Evolutionary conservation across 2,113 vertebrate genomes (phyloP), one percentile per base, ranked within the genome.

Genomic region (Eidolon helvum): DNA sequence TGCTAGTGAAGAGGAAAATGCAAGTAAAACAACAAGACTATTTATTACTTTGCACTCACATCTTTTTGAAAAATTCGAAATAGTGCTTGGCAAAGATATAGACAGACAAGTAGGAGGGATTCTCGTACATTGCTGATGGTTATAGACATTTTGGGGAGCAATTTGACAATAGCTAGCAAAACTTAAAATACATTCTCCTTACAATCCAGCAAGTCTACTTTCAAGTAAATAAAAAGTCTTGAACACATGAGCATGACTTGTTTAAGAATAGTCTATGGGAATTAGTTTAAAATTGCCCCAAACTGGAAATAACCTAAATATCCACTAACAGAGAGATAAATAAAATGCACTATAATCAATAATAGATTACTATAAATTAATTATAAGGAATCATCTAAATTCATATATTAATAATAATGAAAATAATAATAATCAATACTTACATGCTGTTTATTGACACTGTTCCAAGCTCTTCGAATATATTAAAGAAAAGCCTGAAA

Each of bases 221-320:
- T 95, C 48, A 95, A 94, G 26, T 74, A 94, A 63, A 94, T 59
- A 45, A 5, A 43, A 71, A 35, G 18, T 90, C 35, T 92, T 87
- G 69, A 78, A 69, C 28, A 68, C 33, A 48, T 38, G 57, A 78
- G 12, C 6, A 43, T 40, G 59, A 43, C n/a, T 53, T 75, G 15
- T 30, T 86, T 63, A 87, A 88, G 35, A 26, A 65, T 80, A 53
- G 61, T 84, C n/a, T 91, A 65, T 80, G 63, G 12, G 9, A 30
- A 10, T 26, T 12, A 90, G 18, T 38, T 92, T 95, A n/a, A 84
- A 69, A 50, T 55, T 74, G 30, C 53, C 65, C 57, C 90, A 90
- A 12, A 48, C 7, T 90, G 28, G 61, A 78, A 96, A 92, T 21
- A 83, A 68, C 48, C 24, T 72, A 48, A 48, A 26, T 96, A 55